These are phyloP conservation scores for Lepeophtheirus nordmannii DNA, from an alignment of 2,888 invertebrate species.

Conservation along the genomic window DNA sequence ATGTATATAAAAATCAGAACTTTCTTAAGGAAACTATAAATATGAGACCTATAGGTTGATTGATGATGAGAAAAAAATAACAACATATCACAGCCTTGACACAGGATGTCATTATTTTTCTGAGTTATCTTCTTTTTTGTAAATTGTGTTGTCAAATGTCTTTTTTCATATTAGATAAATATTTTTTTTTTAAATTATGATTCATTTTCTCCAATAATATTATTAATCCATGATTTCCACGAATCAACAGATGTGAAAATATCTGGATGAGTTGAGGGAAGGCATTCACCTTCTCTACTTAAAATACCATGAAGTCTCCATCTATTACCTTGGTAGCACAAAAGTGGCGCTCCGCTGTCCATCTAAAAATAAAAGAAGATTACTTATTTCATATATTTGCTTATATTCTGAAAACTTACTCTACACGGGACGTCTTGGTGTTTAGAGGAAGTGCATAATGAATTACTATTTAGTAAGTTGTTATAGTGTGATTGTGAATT, in stretches of 20 bases:
- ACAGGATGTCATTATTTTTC: not conserved
- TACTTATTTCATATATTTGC: not conserved
- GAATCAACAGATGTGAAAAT: conserved; percentile 10
- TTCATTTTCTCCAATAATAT: no score
- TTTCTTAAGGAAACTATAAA: no score
- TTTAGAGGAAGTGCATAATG: conserved; percentile 46
- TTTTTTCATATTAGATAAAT: not conserved
- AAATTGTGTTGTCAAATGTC: not conserved
- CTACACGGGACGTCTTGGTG: not conserved
- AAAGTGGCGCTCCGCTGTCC: conserved; percentile 15
- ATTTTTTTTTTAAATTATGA: no score
- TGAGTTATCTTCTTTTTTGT: not conserved
- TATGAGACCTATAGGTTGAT: no score
- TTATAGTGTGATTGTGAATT: conserved; percentile 48
- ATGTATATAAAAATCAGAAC: no score
- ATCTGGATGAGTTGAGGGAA: conserved; percentile 3
- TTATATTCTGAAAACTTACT: not conserved
- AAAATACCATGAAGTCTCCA: conserved; percentile 15
- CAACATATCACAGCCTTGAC: conserved; percentile 4
- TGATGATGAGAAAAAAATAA: not conserved
- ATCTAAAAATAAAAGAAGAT: not conserved
- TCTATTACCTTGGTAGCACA: conserved; percentile 8
- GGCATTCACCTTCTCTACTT: conserved; percentile 15
- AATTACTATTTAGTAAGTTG: conserved; percentile 42
- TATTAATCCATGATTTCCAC: not conserved